Conservation (phyloP, 2,888 invertebrate genomes). For the Escarpia spicata region DNA sequence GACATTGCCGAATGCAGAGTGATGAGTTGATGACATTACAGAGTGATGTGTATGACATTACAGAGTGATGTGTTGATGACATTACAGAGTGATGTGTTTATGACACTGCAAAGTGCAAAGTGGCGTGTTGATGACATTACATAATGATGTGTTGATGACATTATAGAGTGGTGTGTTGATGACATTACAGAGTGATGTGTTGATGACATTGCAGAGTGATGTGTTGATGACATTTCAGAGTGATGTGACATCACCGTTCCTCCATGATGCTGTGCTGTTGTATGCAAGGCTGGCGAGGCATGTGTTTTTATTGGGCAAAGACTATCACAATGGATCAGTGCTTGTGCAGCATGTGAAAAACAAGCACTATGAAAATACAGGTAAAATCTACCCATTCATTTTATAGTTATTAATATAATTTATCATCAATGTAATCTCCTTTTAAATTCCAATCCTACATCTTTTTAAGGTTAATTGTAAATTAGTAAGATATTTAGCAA, state of each 20-base stretch:
- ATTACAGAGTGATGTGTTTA: too few relatives aligned
- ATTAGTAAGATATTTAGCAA: not conserved
- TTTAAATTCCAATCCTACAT: too few relatives aligned
- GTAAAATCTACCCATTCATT: not conserved
- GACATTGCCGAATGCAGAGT: too few relatives aligned
- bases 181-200: too few relatives aligned
- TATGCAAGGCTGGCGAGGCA: constrained; percentile 40
- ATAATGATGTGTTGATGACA: too few relatives aligned
- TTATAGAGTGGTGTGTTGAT: too few relatives aligned
- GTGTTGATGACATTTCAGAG: constrained; percentile 38
- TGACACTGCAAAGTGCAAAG: too few relatives aligned
- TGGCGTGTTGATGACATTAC: too few relatives aligned
- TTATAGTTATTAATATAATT: not conserved
- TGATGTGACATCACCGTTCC: constrained; percentile 48
- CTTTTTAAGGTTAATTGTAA: not conserved
- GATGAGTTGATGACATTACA: too few relatives aligned
- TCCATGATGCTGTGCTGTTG: constrained; percentile 49
- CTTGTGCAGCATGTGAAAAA: not conserved
- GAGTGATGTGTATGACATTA: too few relatives aligned
- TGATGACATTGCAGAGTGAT: too few relatives aligned
- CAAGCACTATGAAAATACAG: not conserved
- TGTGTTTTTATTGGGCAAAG: constrained; percentile 8
- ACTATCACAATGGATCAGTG: not conserved
- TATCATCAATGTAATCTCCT: not conserved
- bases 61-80: too few relatives aligned